Conservation (phyloP, 1,140 invertebrate species). For the Lasaia peninsularis region DNA sequence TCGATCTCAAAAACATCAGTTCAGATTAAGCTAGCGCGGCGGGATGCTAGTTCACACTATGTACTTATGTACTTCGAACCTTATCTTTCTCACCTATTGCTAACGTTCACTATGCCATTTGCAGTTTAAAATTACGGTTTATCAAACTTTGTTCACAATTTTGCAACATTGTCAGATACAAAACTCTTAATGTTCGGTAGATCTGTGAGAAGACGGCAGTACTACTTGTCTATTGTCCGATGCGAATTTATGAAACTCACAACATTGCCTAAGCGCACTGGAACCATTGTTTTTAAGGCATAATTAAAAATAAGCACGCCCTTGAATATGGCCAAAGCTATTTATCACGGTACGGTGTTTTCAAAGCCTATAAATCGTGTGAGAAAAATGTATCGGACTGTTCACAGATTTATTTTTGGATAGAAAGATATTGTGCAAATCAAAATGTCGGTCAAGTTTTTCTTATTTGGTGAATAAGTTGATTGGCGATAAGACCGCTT, state of each 20-base stretch:
- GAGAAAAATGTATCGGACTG: constrained; percentile 6
- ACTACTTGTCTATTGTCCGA: constrained; percentile 38
- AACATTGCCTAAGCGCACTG: constrained; percentile 34
- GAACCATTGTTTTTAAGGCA: constrained; percentile 39
- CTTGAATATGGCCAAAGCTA: constrained; percentile 45
- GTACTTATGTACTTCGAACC: neutral
- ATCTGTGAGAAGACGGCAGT: constrained; percentile 23
- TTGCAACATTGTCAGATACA: constrained; percentile 15
- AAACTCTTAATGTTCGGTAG: constrained; percentile 13
- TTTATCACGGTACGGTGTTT: constrained; percentile 25
- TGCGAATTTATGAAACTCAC: constrained; percentile 47
- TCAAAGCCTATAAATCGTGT: constrained; percentile 6
- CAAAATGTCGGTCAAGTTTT: constrained; percentile 6
- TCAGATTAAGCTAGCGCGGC: no score
- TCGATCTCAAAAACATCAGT: no score
- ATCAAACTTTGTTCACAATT: constrained; percentile 8
- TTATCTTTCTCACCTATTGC: neutral
- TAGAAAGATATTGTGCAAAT: neutral
- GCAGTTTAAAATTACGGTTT: neutral
- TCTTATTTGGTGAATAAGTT: neutral
- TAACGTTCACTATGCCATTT: neutral
- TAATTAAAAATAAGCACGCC: constrained; percentile 34
- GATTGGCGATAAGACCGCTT: no score
- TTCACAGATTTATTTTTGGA: constrained; percentile 5
- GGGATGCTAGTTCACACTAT: neutral